Evolutionary conservation across 2,888 invertebrate species (phyloP).

Genomic region (Coelinius sp.): DNA sequence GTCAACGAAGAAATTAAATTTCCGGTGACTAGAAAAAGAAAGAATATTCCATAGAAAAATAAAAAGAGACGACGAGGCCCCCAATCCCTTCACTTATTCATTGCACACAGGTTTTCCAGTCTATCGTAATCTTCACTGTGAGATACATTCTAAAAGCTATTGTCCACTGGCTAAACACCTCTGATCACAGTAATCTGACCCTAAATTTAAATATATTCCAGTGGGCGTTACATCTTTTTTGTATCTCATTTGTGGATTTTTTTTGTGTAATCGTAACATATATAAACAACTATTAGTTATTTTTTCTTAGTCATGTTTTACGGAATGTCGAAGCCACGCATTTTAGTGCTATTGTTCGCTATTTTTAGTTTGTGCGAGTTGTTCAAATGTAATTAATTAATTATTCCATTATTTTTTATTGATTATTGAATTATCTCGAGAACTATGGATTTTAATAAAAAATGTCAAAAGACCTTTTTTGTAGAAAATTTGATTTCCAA

Average conservation of each 20-base stretch:
- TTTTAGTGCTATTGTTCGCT: not conserved
- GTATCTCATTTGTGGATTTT: constrained; percentile 1
- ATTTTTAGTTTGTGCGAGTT: not conserved
- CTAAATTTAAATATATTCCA: constrained; percentile 48
- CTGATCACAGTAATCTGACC: constrained; percentile 45
- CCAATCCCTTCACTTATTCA: constrained; percentile 41
- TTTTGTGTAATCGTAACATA: not conserved
- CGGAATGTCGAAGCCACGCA: not conserved
- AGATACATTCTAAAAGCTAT: constrained; percentile 47
- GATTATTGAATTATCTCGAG: too few relatives aligned
- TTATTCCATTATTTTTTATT: constrained; percentile 4
- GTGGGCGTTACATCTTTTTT: constrained; percentile 27
- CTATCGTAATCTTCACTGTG: constrained; percentile 32
- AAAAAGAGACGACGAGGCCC: not conserved
- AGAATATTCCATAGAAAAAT: not conserved
- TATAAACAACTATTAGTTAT: constrained; percentile 32
- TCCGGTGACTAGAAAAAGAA: constrained; percentile 9
- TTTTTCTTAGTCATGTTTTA: constrained; percentile 4
- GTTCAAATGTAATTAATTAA: not conserved
- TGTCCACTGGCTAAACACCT: constrained; percentile 6
- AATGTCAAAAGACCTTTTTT: too few relatives aligned
- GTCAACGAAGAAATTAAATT: not conserved
- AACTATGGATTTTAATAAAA: too few relatives aligned
- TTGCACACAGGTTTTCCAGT: constrained; percentile 28
- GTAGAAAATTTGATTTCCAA: not conserved